A percentile compares a stretch with the other conserved stretches of the same genome.
Conservation (phyloP, 2,113 vertebrate genomes). For the Cavia aperea region DNA sequence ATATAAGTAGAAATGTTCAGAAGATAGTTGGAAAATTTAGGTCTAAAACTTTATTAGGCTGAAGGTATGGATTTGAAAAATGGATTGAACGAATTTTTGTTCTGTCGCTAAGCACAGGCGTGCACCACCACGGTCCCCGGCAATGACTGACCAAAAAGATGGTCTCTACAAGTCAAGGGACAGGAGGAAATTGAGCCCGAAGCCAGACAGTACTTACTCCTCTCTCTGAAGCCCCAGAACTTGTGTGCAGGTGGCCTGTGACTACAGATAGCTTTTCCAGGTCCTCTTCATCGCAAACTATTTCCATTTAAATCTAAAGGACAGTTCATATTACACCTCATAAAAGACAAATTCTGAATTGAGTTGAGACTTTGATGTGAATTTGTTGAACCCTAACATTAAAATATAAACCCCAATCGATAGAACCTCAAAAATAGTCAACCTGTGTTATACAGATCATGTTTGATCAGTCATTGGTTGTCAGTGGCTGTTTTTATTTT, state of each 20-base stretch:
- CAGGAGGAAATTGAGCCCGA: neutral
- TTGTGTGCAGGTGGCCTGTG: neutral
- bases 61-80: neutral
- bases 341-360: neutral
- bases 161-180: neutral
- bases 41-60: neutral
- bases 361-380: neutral
- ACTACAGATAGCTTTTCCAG: neutral
- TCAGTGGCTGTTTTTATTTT: neutral
- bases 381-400: neutral
- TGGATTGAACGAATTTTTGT: neutral
- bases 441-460: neutral
- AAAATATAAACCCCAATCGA: neutral
- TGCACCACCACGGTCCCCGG: neutral
- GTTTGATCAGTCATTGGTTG: neutral
- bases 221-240: neutral
- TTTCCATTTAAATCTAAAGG: constrained; percentile 12
- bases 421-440: neutral
- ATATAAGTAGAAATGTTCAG: neutral
- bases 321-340: neutral
- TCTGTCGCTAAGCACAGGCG: neutral
- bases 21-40: neutral
- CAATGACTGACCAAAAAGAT: neutral
- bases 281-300: neutral
- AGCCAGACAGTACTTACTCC: neutral